Percentiles rank a stretch among this genome's conserved stretches.
Evolutionary conservation across 2,113 vertebrate genomes (phyloP).

Genomic region (Phyllostomus hastatus): DNA sequence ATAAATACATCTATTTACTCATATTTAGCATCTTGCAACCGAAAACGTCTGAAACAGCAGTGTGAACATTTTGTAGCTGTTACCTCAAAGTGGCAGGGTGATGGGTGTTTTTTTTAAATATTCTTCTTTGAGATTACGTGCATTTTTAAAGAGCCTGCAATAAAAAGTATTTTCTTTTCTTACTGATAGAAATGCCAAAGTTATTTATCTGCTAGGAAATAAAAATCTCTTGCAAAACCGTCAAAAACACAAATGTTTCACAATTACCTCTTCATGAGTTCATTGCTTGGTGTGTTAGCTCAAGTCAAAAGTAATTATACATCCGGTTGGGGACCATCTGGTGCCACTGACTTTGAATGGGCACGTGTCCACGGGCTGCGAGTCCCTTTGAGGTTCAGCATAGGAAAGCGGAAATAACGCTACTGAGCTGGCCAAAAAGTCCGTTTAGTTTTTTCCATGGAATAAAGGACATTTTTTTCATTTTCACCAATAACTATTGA

Average conservation of each 20-base stretch:
- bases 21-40: not conserved
- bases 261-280: not conserved
- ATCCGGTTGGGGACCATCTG: slow-evolving; percentile 45
- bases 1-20: not conserved
- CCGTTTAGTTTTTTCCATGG: too few relatives aligned
- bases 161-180: not conserved
- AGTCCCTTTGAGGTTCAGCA: slow-evolving; percentile 29
- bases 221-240: slow-evolving; percentile 22
- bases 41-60: not conserved
- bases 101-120: not conserved
- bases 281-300: slow-evolving; percentile 14
- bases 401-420: not conserved
- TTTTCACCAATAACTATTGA: too few relatives aligned
- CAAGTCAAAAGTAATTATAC: slow-evolving; percentile 44
- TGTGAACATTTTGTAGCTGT: not conserved
- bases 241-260: slow-evolving; percentile 16
- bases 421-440: too few relatives aligned
- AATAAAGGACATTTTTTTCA: too few relatives aligned
- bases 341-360: slow-evolving; percentile 43
- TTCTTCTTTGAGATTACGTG: not conserved
- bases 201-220: slow-evolving; percentile 23
- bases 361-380: slow-evolving; percentile 3
- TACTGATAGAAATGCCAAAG: slow-evolving; percentile 26
- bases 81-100: not conserved
- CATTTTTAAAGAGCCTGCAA: not conserved